Evolutionary conservation across 1,140 invertebrate species (phyloP).

Genomic region (Drosophila pseudoananassae): DNA sequence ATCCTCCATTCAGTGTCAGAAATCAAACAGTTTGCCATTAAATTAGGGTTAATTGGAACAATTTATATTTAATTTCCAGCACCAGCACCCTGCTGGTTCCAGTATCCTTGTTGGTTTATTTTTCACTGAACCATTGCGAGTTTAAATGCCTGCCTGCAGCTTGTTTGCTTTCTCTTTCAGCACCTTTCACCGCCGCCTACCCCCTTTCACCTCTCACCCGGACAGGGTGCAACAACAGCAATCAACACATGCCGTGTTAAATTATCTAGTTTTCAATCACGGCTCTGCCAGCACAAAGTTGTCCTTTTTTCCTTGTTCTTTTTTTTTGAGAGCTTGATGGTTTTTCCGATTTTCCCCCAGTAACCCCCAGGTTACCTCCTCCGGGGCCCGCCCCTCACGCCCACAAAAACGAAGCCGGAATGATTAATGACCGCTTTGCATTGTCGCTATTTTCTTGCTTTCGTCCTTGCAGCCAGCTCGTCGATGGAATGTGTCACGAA

Average conservation of each 20-base stretch:
- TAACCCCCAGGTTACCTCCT: slow-evolving; percentile 6
- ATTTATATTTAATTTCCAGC: slow-evolving; percentile 18
- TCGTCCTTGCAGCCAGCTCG: slow-evolving; percentile 35
- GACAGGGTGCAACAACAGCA: slow-evolving; percentile 16
- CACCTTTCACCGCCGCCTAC: slow-evolving; percentile 5
- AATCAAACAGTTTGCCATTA: background rate
- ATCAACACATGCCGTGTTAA: slow-evolving; percentile 50
- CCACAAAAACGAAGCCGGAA: slow-evolving; percentile 44
- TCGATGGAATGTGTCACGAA: slow-evolving; percentile 49
- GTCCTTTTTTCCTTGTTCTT: slow-evolving; percentile 34
- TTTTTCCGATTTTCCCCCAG: slow-evolving; percentile 25
- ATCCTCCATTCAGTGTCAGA: background rate
- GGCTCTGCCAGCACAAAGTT: slow-evolving; percentile 52
- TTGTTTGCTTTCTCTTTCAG: slow-evolving; percentile 20
- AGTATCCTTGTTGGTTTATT: slow-evolving; percentile 4
- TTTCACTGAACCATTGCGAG: slow-evolving; percentile 35
- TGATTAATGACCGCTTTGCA: slow-evolving; percentile 78
- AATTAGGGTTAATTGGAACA: slow-evolving; percentile 13
- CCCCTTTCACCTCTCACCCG: background rate
- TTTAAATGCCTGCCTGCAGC: slow-evolving; percentile 34
- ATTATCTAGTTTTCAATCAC: slow-evolving; percentile 61
- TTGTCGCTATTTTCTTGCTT: slow-evolving; percentile 39
- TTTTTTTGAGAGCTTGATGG: background rate
- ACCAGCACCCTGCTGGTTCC: background rate
- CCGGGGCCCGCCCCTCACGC: slow-evolving; percentile 1